Base-by-base conservation (phyloP, 2,888 invertebrate species). In the Atethmia centrago region DNA sequence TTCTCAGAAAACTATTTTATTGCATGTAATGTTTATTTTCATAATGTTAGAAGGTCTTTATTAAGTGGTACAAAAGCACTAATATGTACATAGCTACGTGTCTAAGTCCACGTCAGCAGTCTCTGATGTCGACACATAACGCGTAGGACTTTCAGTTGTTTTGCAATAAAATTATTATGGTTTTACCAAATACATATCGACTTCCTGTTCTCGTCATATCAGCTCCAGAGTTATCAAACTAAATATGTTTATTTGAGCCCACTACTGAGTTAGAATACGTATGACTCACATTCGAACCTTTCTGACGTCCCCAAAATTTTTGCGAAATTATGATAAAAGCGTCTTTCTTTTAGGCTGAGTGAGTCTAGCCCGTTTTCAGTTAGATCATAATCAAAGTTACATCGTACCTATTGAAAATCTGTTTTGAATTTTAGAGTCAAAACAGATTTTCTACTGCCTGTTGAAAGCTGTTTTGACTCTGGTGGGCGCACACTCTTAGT, bases 1-100 rank as follows among this genome's bases (percentile, higher is more conserved):
- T 73, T 71, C 66, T 58, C 40, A 51, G 74, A 61, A 79, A 75
- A 71, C 75, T 66, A n/a, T 69, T 70, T 77, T 74, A 84, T 75
- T 71, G 70, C 28, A 55, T 42, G 55, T 65, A 19, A 58, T 70
- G 71, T 77, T 80, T 75, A 75, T 83, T 83, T 77, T 66, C 56
- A 70, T 70, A 42, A 67, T 56, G n/a, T 61, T 9, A 64, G 28
- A 59, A 40, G 3, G 40, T 67, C 71, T 64, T 53, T 62, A 45
- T 53, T 53, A 56, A 59, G 53, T 53, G 51, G 21, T 25, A 40
- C 21, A 19, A 19, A 42, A n/a, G 19, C 25, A 74, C 25, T 36
- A 49, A 25, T 53, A n/a, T n/a, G n/a, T n/a, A 63, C 14, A 19
- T n/a, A 31, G 21, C 40, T 47, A 47, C 61, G 55, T 61, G 65